Evolutionary conservation across 2,797 vertebrate species (phyloP).

Genomic region (Neosilurus hyrtlii): DNA sequence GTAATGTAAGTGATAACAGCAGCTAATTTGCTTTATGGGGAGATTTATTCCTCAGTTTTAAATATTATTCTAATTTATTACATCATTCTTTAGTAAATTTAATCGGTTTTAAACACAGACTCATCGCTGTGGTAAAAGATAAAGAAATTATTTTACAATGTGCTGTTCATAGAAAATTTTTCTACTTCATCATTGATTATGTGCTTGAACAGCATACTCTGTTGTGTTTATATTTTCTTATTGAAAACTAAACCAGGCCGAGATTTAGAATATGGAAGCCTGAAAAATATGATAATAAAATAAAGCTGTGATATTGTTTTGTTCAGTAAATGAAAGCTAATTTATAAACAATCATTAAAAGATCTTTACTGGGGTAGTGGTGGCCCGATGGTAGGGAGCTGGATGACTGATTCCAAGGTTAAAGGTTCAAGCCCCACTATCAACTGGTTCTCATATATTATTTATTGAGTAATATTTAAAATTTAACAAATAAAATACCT

Average conservation of each 20-base stretch:
- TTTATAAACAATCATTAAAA: neutral
- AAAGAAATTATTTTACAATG: too few relatives aligned
- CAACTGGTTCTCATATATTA: too few relatives aligned
- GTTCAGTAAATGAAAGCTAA: neutral
- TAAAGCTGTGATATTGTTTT: neutral
- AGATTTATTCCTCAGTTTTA: neutral
- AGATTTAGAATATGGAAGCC: neutral
- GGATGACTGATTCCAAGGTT: too few relatives aligned
- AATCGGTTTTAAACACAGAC: neutral
- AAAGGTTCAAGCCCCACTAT: too few relatives aligned
- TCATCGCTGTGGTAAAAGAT: neutral
- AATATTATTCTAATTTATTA: neutral
- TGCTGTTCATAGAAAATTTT: too few relatives aligned
- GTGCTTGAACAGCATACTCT: neutral
- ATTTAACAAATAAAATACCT: too few relatives aligned
- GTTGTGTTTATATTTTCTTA: neutral
- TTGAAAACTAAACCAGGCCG: neutral
- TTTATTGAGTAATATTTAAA: too few relatives aligned
- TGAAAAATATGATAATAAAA: neutral
- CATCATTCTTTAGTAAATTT: neutral
- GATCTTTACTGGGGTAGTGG: too few relatives aligned
- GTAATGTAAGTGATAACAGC: neutral
- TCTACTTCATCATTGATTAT: neutral
- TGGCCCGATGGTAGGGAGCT: too few relatives aligned
- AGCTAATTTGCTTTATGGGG: neutral